These are phyloP conservation scores for Serripes groenlandicus DNA, from an alignment of 2,888 invertebrate genomes.

Conservation along the genomic window DNA sequence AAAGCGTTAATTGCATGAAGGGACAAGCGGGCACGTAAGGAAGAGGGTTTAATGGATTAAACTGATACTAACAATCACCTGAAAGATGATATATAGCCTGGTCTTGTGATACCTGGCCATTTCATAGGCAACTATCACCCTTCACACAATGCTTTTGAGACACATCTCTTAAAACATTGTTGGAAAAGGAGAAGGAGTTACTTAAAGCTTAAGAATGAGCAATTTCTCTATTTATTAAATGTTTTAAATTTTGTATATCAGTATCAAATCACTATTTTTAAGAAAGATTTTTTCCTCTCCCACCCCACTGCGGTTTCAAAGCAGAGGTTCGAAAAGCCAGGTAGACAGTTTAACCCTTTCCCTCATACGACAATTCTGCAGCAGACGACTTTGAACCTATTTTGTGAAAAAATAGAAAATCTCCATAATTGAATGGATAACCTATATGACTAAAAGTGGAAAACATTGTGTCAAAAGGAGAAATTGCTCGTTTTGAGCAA, in stretches of 20 bases:
- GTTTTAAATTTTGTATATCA: neutral
- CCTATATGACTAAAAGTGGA: too few species aligned
- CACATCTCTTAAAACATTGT: neutral
- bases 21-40: too few species aligned
- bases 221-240: neutral
- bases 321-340: too few species aligned
- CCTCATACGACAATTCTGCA: too few species aligned
- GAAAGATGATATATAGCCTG: constrained; percentile 15
- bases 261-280: neutral
- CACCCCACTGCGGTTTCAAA: too few species aligned
- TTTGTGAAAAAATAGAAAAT: too few species aligned
- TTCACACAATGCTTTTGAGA: neutral
- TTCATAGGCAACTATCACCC: neutral
- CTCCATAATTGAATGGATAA: too few species aligned
- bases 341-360: too few species aligned
- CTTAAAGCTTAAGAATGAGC: too few species aligned
- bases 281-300: neutral
- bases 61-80: constrained; percentile 18
- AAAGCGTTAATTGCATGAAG: too few species aligned
- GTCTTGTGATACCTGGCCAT: constrained; percentile 8
- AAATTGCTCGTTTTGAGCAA: neutral
- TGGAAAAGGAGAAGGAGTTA: neutral
- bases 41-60: constrained; percentile 12
- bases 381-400: too few species aligned
- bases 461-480: neutral